phyloP scores from a whole-genome alignment of 2,113 vertebrate species.

The Osmerus eperlanus region DNA sequence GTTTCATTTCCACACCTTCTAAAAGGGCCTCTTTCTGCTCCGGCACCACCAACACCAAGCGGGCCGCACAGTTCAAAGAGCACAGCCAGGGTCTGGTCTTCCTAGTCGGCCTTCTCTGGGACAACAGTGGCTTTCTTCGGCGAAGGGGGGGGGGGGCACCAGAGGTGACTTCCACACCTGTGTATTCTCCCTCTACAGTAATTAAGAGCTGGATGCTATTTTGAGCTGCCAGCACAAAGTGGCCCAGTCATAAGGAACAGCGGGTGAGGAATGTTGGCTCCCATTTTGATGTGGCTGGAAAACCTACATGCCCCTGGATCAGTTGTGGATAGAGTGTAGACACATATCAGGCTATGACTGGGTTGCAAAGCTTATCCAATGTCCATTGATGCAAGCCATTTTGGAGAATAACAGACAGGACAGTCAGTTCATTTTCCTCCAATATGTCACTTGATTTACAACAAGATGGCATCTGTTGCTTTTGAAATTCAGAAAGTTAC shows the following conservation, averaged over 20 bases:
- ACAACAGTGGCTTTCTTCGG: constrained; percentile 79
- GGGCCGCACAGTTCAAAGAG: constrained; percentile 70
- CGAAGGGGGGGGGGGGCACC: constrained; percentile 46
- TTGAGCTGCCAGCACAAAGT: constrained; percentile 80
- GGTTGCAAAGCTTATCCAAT: constrained; percentile 15
- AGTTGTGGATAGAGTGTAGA: constrained; percentile 7
- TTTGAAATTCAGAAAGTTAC: too few relatives aligned
- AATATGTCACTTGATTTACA: too few relatives aligned
- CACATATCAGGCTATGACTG: constrained; percentile 20
- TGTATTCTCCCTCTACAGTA: constrained; percentile 90
- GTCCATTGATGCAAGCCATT: too few relatives aligned
- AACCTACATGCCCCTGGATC: constrained; percentile 45
- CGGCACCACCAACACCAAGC: constrained; percentile 50
- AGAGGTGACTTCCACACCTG: constrained; percentile 84
- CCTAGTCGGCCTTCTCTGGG: constrained; percentile 56
- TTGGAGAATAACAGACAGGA: too few relatives aligned
- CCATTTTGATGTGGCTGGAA: constrained; percentile 64
- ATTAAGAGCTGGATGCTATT: constrained; percentile 88
- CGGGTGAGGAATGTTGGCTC: constrained; percentile 53
- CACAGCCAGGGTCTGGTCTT: constrained; percentile 58
- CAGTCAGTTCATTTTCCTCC: too few relatives aligned
- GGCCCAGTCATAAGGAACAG: constrained; percentile 64
- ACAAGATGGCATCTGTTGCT: too few relatives aligned
- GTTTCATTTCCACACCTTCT: constrained; percentile 69
- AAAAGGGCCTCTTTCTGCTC: constrained; percentile 65